These are phyloP conservation scores for Eospalax fontanierii DNA, from an alignment of 2,797 vertebrate species.

Conservation along the genomic window DNA sequence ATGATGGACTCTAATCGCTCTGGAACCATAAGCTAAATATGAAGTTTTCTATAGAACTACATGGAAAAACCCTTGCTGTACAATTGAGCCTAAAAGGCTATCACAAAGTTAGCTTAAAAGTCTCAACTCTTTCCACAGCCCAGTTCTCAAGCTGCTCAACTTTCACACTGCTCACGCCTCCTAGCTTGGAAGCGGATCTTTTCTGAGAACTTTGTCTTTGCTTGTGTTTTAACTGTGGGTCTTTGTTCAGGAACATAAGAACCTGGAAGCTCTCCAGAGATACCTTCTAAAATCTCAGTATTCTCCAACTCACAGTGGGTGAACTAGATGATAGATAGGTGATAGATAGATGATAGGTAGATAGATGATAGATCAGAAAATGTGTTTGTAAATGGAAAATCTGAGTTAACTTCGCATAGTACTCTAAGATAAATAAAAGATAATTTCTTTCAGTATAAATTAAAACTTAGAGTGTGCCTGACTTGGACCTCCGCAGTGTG, in stretches of 20 bases:
- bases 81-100: not conserved
- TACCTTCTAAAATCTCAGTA: not conserved
- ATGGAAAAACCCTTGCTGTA: not conserved
- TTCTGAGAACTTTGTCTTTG: not conserved
- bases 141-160: not conserved
- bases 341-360: too few relatives aligned
- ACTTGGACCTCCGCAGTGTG: too few relatives aligned
- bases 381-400: not conserved
- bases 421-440: constrained; percentile 48
- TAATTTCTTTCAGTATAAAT: constrained; percentile 43
- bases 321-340: not conserved
- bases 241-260: not conserved
- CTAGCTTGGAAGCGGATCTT: not conserved
- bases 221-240: not conserved
- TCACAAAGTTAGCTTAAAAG: not conserved
- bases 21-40: too few relatives aligned
- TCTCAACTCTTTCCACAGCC: not conserved
- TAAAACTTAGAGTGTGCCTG: too few relatives aligned
- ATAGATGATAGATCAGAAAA: too few relatives aligned
- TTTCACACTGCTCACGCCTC: not conserved
- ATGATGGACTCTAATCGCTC: too few relatives aligned
- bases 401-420: constrained; percentile 6
- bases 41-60: too few relatives aligned
- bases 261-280: not conserved
- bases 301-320: not conserved